phyloP scores from a whole-genome alignment of 2,888 invertebrate genomes.

The Luffia ferchaultella region DNA sequence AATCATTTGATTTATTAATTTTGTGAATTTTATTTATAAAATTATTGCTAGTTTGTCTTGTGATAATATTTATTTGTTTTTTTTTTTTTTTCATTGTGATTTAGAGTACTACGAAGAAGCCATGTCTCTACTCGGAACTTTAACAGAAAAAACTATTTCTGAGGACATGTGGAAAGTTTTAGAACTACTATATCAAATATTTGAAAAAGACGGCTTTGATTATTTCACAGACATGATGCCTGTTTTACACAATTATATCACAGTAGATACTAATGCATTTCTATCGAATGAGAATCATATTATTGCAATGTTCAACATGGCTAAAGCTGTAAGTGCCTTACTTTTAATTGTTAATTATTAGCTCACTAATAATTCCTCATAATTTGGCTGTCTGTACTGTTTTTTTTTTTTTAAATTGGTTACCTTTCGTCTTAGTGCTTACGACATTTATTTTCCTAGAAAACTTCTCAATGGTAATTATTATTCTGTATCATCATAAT shows the following conservation, averaged over 20 bases:
- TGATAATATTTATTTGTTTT: background rate
- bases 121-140: slow-evolving; percentile 88
- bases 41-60: background rate
- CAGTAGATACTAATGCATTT: slow-evolving; percentile 94
- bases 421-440: background rate
- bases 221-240: slow-evolving; percentile 99
- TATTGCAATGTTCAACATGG: slow-evolving; percentile 93
- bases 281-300: slow-evolving; percentile 89
- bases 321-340: slow-evolving; percentile 78
- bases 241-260: slow-evolving; percentile 96
- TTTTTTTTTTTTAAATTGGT: background rate
- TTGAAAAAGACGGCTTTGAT: slow-evolving; percentile 93
- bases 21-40: background rate
- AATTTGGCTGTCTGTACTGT: too few relatives aligned
- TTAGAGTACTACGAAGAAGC: slow-evolving; percentile 97
- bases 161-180: slow-evolving; percentile 97
- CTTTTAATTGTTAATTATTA: background rate
- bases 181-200: slow-evolving; percentile 86
- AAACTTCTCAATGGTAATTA: background rate
- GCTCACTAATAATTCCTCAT: too few relatives aligned
- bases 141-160: slow-evolving; percentile 89
- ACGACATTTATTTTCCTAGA: background rate
- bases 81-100: slow-evolving; percentile 13
- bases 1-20: slow-evolving; percentile 3
- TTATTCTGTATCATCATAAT: too few relatives aligned